Conservation (phyloP, 2,888 invertebrate genomes). For the Acronicta leporina region DNA sequence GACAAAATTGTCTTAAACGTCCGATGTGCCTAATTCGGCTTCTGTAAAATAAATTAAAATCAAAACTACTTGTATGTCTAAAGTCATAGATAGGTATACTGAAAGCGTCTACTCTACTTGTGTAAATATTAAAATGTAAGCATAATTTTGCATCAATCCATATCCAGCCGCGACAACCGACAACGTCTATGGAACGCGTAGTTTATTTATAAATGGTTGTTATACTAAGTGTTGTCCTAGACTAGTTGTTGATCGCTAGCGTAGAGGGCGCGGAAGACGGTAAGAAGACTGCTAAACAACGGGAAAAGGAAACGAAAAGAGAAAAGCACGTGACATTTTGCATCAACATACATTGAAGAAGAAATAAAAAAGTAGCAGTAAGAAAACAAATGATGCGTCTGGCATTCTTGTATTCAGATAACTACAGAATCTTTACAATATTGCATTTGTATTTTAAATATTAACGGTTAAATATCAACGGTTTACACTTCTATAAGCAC, state of each 20-base stretch:
- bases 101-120: too few species aligned
- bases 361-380: background rate
- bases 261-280: conserved; percentile 67
- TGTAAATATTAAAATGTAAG: background rate
- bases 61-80: too few species aligned
- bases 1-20: too few species aligned
- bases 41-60: too few species aligned
- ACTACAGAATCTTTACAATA: too few species aligned
- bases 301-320: conserved; percentile 35
- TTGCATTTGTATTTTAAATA: too few species aligned
- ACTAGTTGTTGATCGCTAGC: conserved; percentile 72
- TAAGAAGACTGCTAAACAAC: conserved; percentile 75
- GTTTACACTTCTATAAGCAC: too few species aligned
- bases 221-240: conserved; percentile 65
- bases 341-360: conserved; percentile 28
- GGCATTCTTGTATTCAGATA: background rate
- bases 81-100: too few species aligned
- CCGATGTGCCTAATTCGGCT: too few species aligned
- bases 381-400: background rate
- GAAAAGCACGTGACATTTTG: conserved; percentile 9
- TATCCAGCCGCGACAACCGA: conserved; percentile 14
- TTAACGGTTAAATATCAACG: too few species aligned
- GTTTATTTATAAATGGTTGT: conserved; percentile 49
- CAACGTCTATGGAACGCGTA: conserved; percentile 37
- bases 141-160: conserved; percentile 28